phyloP scores from a whole-genome alignment of 2,888 invertebrate genomes.

The Yponomeuta plumbellus region DNA sequence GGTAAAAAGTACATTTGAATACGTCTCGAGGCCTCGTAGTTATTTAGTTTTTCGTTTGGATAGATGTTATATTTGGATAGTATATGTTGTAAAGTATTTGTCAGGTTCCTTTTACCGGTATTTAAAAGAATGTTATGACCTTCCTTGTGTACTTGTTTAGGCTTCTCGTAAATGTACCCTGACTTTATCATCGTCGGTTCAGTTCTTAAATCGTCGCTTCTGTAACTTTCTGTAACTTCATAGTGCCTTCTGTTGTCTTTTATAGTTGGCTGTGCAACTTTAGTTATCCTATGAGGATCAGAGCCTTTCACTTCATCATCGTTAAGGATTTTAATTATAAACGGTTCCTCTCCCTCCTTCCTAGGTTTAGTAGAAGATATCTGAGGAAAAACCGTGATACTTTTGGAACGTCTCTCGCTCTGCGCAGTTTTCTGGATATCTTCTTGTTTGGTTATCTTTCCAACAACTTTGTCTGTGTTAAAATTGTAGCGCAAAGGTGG shows the following conservation, averaged over 20 bases:
- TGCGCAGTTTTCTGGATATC: background rate
- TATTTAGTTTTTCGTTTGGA: constrained; percentile 41
- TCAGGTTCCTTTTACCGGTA: constrained; percentile 8
- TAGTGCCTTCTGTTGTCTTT: background rate
- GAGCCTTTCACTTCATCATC: background rate
- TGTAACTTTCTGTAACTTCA: constrained; percentile 4
- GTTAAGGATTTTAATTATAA: background rate
- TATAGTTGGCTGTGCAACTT: background rate
- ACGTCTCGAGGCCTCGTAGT: constrained; percentile 48
- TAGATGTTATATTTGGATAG: constrained; percentile 55
- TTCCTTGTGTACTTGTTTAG: background rate
- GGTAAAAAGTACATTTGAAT: constrained; percentile 23
- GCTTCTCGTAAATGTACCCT: constrained; percentile 4
- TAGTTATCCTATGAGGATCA: background rate
- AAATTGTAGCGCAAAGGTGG: background rate
- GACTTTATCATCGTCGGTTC: background rate
- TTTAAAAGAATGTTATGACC: background rate
- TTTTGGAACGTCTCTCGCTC: background rate
- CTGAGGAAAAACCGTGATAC: background rate
- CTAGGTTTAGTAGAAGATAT: background rate
- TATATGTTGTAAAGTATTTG: constrained; percentile 26
- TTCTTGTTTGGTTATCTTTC: background rate
- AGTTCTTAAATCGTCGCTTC: background rate
- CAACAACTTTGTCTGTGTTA: background rate
- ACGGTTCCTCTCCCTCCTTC: background rate